phyloP scores from a whole-genome alignment of 2,113 vertebrate genomes.

The Bujurquina vittata region DNA sequence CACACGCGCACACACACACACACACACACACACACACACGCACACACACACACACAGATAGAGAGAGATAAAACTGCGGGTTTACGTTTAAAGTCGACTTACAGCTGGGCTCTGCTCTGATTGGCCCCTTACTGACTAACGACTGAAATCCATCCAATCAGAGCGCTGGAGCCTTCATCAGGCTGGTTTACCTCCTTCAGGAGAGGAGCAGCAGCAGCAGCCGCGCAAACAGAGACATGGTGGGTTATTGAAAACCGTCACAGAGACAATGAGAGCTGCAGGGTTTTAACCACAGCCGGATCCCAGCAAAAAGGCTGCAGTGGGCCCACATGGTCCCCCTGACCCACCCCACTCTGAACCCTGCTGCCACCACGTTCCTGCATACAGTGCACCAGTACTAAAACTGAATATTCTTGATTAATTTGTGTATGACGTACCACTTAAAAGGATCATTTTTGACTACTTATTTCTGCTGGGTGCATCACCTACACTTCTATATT shows the following conservation, averaged over 20 bases:
- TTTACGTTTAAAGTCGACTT: background rate
- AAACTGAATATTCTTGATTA: too few species aligned
- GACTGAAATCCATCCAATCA: background rate
- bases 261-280: background rate
- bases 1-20: background rate
- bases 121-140: background rate
- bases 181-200: background rate
- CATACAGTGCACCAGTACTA: too few species aligned
- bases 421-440: too few species aligned
- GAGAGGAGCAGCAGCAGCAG: too few species aligned
- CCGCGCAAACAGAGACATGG: background rate
- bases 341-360: too few species aligned
- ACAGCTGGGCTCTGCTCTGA: background rate
- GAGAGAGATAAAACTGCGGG: background rate
- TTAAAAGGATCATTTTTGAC: too few species aligned
- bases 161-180: background rate
- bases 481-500: too few species aligned
- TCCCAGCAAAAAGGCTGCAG: background rate
- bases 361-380: too few species aligned
- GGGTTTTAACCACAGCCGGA: background rate
- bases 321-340: background rate
- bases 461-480: too few species aligned
- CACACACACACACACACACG: background rate
- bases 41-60: background rate
- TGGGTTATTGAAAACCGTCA: background rate